A percentile compares a stretch with the other conserved stretches of the same genome.
phyloP scores from a whole-genome alignment of 2,888 invertebrate species.

The Clostera curtula region DNA sequence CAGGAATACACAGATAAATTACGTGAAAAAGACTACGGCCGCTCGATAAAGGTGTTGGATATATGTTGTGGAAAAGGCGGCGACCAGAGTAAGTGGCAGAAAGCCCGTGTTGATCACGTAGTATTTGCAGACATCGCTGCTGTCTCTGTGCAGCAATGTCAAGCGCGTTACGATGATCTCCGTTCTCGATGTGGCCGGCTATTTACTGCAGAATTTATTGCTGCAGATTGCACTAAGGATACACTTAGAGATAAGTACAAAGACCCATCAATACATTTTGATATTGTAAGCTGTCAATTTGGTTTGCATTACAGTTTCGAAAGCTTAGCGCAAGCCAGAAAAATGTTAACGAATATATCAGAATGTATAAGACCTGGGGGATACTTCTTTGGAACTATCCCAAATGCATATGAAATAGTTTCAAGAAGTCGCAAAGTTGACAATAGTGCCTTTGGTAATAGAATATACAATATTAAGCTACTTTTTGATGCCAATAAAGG shows the following conservation, averaged over 20 bases:
- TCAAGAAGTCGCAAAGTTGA: conserved; percentile 77
- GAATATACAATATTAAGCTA: conserved; percentile 83
- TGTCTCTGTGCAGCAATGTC: conserved; percentile 93
- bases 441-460: conserved; percentile 82
- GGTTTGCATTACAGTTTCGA: conserved; percentile 98
- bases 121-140: conserved; percentile 96
- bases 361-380: conserved; percentile 93
- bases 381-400: conserved; percentile 97
- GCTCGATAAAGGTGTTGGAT: conserved; percentile 85
- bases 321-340: conserved; percentile 88
- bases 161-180: conserved; percentile 86
- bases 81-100: conserved; percentile 97
- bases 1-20: conserved; percentile 84
- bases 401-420: conserved; percentile 94
- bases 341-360: conserved; percentile 94
- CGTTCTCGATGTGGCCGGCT: conserved; percentile 53
- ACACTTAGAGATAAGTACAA: conserved; percentile 84
- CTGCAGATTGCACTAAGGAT: conserved; percentile 93
- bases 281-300: conserved; percentile 98
- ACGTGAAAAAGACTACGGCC: conserved; percentile 79
- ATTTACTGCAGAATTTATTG: conserved; percentile 92
- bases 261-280: conserved; percentile 86
- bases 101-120: conserved; percentile 85
- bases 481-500: conserved; percentile 77
- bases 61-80: conserved; percentile 99